phyloP scores from a whole-genome alignment of 2,888 invertebrate species.

The Pristionchus arcanus region DNA sequence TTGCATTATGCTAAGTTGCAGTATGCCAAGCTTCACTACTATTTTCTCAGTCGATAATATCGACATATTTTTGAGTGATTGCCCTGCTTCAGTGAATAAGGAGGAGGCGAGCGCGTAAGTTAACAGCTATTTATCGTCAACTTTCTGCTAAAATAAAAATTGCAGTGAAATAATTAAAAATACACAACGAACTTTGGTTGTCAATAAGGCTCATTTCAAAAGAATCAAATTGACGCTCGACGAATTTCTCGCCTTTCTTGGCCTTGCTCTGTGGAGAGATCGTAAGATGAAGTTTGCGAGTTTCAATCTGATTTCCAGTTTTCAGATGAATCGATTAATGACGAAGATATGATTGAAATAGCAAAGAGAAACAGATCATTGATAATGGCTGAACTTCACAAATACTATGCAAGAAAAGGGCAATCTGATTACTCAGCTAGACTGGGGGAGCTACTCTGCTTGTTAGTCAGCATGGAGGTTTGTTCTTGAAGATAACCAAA shows the following conservation, averaged over 20 bases:
- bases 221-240: background rate
- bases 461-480: constrained; percentile 20
- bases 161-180: background rate
- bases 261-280: background rate
- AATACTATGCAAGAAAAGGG: background rate
- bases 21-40: background rate
- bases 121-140: too few relatives aligned
- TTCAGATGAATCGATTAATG: background rate
- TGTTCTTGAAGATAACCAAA: background rate
- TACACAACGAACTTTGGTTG: background rate
- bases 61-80: background rate
- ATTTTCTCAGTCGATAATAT: background rate
- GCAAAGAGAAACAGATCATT: background rate
- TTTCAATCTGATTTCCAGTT: background rate
- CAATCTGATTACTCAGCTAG: background rate
- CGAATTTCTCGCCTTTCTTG: background rate
- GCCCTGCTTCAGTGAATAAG: background rate
- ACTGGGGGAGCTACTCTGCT: background rate
- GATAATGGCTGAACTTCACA: background rate
- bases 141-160: background rate
- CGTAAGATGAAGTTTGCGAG: background rate
- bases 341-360: background rate
- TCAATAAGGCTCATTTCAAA: background rate
- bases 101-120: background rate
- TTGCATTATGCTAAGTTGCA: background rate